These are phyloP conservation scores for Actinernus sp. DNA, from an alignment of 92 coral and sea anemone species.

Conservation along the genomic window DNA sequence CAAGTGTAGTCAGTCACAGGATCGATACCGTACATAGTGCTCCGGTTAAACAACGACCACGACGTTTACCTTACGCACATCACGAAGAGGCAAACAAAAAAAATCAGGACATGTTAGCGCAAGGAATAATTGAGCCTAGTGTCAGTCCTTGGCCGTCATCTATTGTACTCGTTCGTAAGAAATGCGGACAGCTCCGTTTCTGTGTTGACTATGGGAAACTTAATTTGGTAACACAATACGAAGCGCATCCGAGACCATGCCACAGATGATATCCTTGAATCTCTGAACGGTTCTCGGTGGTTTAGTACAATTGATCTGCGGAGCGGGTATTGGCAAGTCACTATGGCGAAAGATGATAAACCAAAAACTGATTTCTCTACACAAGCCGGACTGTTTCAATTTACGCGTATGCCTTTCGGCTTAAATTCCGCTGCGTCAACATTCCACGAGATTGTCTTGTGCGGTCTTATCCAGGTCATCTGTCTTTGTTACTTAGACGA, in stretches of 20 bases:
- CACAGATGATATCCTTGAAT: slow-evolving; percentile 35
- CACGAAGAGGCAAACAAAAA: slow-evolving; percentile 25
- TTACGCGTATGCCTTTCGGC: slow-evolving; percentile 40
- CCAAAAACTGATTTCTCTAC: slow-evolving; percentile 38
- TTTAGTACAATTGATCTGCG: slow-evolving; percentile 36
- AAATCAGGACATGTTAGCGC: slow-evolving; percentile 29
- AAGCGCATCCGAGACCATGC: slow-evolving; percentile 38
- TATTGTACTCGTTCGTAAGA: slow-evolving; percentile 32
- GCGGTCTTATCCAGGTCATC: slow-evolving; percentile 15
- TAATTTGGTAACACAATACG: neutral
- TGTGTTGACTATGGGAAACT: slow-evolving; percentile 18
- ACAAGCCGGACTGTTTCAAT: slow-evolving; percentile 16
- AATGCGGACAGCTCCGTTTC: slow-evolving; percentile 32
- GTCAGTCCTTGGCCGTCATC: slow-evolving; percentile 62
- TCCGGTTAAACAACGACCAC: slow-evolving; percentile 21
- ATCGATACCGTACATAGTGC: slow-evolving; percentile 8
- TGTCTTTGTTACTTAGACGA: slow-evolving; percentile 46
- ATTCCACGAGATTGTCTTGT: slow-evolving; percentile 24
- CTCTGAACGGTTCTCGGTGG: slow-evolving; percentile 18
- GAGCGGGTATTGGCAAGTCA: slow-evolving; percentile 53
- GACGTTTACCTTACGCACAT: slow-evolving; percentile 43
- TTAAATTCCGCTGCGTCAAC: slow-evolving; percentile 33
- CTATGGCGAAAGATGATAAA: slow-evolving; percentile 3
- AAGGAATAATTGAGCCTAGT: slow-evolving; percentile 47
- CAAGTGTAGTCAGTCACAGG: neutral